These are phyloP conservation scores for Cheirogaleus medius DNA, from an alignment of 2,113 vertebrate genomes.

Conservation along the genomic window DNA sequence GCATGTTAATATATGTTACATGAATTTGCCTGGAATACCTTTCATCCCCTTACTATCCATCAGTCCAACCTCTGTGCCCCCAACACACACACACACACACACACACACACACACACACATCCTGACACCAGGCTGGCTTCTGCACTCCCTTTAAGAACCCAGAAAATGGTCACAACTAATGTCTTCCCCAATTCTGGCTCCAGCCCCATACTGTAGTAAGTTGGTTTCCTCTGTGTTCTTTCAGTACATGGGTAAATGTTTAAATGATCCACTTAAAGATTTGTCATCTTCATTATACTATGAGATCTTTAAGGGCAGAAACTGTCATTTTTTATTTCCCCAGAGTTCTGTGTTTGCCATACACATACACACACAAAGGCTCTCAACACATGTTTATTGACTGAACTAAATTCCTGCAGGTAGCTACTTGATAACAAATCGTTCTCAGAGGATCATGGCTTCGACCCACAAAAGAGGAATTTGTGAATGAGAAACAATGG, in stretches of 20 bases:
- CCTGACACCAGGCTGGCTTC: background rate
- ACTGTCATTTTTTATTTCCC: background rate
- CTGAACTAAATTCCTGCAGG: background rate
- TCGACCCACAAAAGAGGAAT: background rate
- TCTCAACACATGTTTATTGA: background rate
- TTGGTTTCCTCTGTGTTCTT: background rate
- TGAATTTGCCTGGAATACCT: background rate
- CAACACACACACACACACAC: background rate
- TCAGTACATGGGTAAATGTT: background rate
- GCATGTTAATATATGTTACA: background rate
- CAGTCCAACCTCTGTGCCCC: background rate
- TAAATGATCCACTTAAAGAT: background rate
- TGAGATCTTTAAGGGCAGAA: background rate
- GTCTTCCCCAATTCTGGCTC: accelerated
- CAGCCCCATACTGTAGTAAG: background rate
- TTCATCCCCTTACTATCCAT: background rate
- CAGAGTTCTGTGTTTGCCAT: background rate
- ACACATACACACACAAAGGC: background rate
- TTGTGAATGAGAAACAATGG: background rate
- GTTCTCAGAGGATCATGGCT: background rate
- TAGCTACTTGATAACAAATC: background rate
- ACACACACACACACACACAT: background rate
- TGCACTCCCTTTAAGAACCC: background rate
- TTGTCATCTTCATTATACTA: background rate
- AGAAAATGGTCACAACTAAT: background rate